These are phyloP conservation scores for Seira sanloemensis DNA, from an alignment of 2,888 invertebrate species.

Conservation along the genomic window DNA sequence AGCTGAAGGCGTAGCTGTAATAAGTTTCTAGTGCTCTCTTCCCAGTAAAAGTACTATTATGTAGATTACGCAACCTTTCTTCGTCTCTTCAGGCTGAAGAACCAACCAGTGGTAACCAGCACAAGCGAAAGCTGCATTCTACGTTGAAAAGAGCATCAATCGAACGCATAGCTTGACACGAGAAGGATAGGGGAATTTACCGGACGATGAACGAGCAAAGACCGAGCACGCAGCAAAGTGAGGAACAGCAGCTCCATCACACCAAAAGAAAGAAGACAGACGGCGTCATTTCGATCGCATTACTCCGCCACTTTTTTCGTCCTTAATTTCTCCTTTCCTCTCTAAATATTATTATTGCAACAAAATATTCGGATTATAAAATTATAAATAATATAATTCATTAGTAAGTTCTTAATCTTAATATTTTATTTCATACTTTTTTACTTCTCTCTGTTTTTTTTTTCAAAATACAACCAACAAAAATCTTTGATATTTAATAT, in stretches of 20 bases:
- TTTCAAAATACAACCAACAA: too few relatives aligned
- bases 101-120: not conserved
- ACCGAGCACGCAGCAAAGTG: slow-evolving; percentile 50
- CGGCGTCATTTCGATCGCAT: slow-evolving; percentile 63
- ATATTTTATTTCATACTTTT: not conserved
- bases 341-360: not conserved
- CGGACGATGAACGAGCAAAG: slow-evolving; percentile 28
- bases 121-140: not conserved
- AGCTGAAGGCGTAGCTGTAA: too few relatives aligned
- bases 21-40: too few relatives aligned
- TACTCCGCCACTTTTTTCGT: slow-evolving; percentile 26
- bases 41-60: too few relatives aligned
- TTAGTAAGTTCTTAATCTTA: not conserved
- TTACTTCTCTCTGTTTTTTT: not conserved
- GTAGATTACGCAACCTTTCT: too few relatives aligned
- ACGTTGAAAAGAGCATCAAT: not conserved
- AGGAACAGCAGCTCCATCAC: slow-evolving; percentile 46
- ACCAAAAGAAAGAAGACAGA: slow-evolving; percentile 47
- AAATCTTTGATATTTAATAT: not conserved
- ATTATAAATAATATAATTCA: too few relatives aligned
- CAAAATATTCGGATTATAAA: slow-evolving; percentile 5
- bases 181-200: not conserved
- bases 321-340: slow-evolving; percentile 51
- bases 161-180: not conserved
- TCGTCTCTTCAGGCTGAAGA: not conserved